Base-by-base conservation (phyloP, 2,888 invertebrate species). In the Ochropleura leucogaster region DNA sequence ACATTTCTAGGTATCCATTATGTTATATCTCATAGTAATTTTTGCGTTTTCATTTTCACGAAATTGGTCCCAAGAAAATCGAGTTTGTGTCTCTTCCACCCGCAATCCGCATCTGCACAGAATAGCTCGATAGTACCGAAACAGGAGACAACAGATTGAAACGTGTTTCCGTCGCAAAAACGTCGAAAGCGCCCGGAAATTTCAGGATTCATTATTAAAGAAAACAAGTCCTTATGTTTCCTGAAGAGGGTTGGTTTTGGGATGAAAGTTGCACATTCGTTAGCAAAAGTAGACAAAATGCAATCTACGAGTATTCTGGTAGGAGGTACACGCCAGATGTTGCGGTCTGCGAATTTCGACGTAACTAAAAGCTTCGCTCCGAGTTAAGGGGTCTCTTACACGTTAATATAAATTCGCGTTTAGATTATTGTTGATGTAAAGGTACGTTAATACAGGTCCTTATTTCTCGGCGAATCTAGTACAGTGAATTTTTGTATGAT, bases 141-240 rank as follows among this genome's bases (percentile, higher is more conserved):
- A 91, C 92, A 92, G 93, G 93, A 93, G 93, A 95, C 95, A 94
- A 94, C 94, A 95, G 94, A 95, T 96, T 95, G 95, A 94, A 95
- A 92, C 91, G 88, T 88, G 86, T 85, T 80, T 79, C 80, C 85
- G 79, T 82, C 80, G 82, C 86, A 85, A 87, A 89, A 94, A 94
- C 88, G 91, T 90, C 90, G 59, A 87, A 95, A 92, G 88, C 84
- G 88, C 90, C 90, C 76, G 64, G 79, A 86, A 85, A 87, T 90
- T 89, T 86, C 80, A 69, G 79, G 69, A 55, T 63, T 65, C 16
- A n/a, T 62, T 75, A 79, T 68, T 84, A 79, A 40, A 71, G 76
- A 77, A 91, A 92, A 90, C 76, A 68, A 53, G 70, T 80, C 89
- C 85, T 84, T 92, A 80, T 40, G 0, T 7, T 9, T 46, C 30